phyloP scores from a whole-genome alignment of 2,797 vertebrate species.

The Gallinago solitaria region DNA sequence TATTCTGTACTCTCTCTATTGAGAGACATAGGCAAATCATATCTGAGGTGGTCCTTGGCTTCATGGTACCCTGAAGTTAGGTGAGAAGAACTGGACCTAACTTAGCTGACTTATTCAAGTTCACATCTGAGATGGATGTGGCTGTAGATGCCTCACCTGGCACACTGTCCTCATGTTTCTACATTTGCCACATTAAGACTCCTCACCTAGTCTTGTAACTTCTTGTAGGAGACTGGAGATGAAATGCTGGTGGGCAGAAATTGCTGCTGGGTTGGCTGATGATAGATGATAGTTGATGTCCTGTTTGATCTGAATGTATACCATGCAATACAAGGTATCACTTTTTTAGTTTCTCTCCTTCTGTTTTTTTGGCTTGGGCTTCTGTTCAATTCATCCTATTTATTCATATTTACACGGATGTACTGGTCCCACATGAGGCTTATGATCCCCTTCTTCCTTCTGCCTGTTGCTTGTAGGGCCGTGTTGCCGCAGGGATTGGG shows the following conservation, averaged over 20 bases:
- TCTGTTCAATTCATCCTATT: neutral
- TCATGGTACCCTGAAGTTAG: neutral
- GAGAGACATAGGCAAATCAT: neutral
- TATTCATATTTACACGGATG: slow-evolving; percentile 48
- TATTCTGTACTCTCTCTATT: neutral
- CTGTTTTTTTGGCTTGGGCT: slow-evolving; percentile 44
- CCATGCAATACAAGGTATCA: slow-evolving; percentile 12
- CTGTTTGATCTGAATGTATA: neutral
- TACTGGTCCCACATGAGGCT: neutral
- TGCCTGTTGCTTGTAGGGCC: neutral
- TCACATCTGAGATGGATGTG: neutral
- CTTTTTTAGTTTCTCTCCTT: neutral
- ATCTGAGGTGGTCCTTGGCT: neutral
- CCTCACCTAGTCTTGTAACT: neutral
- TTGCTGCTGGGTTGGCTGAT: neutral
- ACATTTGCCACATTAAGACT: neutral
- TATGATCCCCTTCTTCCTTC: neutral
- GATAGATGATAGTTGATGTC: neutral
- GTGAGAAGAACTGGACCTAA: neutral
- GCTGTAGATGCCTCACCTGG: neutral
- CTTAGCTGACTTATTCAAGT: neutral
- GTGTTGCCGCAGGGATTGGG: neutral
- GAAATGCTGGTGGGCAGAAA: slow-evolving; percentile 33
- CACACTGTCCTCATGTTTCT: neutral
- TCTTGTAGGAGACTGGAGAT: neutral